Evolutionary conservation across 2,888 invertebrate genomes (phyloP).

Genomic region (Pheosia tremula): DNA sequence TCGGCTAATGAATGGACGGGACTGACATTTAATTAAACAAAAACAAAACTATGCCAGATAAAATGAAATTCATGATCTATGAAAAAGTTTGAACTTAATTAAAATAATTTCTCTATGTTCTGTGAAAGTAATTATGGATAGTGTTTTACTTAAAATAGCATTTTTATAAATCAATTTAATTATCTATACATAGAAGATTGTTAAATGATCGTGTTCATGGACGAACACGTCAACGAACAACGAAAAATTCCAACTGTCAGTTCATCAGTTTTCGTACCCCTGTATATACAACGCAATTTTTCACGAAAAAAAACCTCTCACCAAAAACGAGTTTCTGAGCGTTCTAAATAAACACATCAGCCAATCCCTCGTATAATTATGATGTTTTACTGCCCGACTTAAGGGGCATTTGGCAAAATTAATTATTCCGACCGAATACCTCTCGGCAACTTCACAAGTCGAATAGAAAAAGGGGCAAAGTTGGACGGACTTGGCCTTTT

Average conservation of each 20-base stretch:
- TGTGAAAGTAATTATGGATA: neutral
- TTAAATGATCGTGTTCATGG: too few species aligned
- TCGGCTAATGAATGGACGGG: neutral
- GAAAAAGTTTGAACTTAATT: neutral
- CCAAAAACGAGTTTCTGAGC: too few species aligned
- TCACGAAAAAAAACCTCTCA: too few species aligned
- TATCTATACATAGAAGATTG: too few species aligned
- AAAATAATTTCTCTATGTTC: neutral
- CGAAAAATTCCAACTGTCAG: too few species aligned
- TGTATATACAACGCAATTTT: too few species aligned
- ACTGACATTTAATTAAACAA: neutral
- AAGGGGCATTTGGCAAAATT: neutral
- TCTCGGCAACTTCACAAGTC: neutral
- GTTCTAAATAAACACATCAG: conserved; percentile 12
- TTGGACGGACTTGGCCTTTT: neutral
- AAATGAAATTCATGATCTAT: neutral
- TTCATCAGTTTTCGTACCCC: too few species aligned
- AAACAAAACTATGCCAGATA: neutral
- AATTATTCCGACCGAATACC: conserved; percentile 1
- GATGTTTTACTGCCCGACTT: neutral
- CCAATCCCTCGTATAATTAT: conserved; percentile 9
- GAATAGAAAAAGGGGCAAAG: conserved; percentile 3
- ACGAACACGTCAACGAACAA: too few species aligned
- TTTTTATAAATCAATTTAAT: too few species aligned
- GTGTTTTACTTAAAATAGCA: neutral